Evolutionary conservation across 2,113 vertebrate genomes (phyloP).

Genomic region (Zingel zingel): DNA sequence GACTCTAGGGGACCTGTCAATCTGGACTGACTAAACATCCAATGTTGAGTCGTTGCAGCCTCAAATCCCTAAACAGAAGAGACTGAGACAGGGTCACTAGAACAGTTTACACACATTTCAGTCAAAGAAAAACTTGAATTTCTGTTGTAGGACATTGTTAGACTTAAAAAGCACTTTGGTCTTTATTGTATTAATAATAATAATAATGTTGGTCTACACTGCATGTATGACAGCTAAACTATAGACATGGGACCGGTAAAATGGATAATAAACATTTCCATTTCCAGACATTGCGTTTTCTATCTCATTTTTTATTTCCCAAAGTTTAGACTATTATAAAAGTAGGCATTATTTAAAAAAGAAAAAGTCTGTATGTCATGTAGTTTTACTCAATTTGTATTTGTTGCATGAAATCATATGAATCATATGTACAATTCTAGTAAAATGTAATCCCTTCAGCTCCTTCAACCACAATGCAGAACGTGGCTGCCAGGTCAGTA

Average conservation of each 20-base stretch:
- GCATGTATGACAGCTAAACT: conserved; percentile 53
- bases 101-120: conserved; percentile 55
- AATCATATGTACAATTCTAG: too few relatives aligned
- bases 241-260: conserved; percentile 49
- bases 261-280: conserved; percentile 74
- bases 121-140: conserved; percentile 37
- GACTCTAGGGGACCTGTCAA: conserved; percentile 44
- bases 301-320: conserved; percentile 12
- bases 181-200: conserved; percentile 54
- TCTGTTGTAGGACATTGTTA: conserved; percentile 37
- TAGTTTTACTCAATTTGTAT: not conserved
- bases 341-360: not conserved
- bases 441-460: too few relatives aligned
- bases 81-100: conserved; percentile 39
- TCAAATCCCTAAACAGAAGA: conserved; percentile 41
- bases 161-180: conserved; percentile 73
- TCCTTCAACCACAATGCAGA: too few relatives aligned
- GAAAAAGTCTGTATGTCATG: not conserved
- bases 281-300: conserved; percentile 1
- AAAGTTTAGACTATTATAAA: not conserved
- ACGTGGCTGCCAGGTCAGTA: too few relatives aligned
- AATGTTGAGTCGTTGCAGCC: conserved; percentile 38
- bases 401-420: too few relatives aligned
- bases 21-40: conserved; percentile 35
- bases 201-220: conserved; percentile 56